phyloP scores from a whole-genome alignment of 2,113 vertebrate species.

The Nannospalax galili region DNA sequence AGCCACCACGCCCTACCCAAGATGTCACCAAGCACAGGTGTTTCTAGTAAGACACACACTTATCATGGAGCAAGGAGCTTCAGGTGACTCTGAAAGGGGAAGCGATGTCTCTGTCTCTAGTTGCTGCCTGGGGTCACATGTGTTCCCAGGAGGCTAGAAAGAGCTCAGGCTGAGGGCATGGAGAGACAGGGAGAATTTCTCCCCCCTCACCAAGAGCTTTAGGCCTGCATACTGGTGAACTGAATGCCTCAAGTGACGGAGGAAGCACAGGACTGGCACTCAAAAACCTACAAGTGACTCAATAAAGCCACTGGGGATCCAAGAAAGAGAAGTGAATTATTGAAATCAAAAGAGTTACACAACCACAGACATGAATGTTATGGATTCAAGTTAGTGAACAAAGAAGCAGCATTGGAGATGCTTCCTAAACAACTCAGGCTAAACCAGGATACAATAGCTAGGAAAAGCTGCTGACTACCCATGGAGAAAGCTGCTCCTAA shows the following conservation, averaged over 20 bases:
- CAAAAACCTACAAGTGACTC: not conserved
- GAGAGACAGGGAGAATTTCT: too few species aligned
- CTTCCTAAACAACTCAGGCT: not conserved
- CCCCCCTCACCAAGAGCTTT: not conserved
- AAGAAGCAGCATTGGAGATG: not conserved
- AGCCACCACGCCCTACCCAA: not conserved
- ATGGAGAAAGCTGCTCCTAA: not conserved
- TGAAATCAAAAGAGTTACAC: not conserved
- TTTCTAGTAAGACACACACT: not conserved
- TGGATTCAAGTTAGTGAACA: not conserved
- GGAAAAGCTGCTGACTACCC: not conserved
- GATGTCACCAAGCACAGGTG: not conserved
- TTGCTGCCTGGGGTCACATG: not conserved
- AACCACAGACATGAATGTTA: not conserved
- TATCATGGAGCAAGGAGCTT: not conserved
- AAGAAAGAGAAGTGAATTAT: not conserved
- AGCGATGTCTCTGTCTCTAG: not conserved
- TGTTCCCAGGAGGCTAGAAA: not conserved
- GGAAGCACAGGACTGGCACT: not conserved
- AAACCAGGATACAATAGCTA: not conserved
- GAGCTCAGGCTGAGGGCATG: not conserved
- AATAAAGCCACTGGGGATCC: not conserved
- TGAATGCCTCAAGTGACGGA: not conserved
- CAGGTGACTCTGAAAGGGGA: not conserved
- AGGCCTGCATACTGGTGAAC: not conserved